phyloP scores from a whole-genome alignment of 2,797 vertebrate species.

The Acrossocheilus wenchowensis region DNA sequence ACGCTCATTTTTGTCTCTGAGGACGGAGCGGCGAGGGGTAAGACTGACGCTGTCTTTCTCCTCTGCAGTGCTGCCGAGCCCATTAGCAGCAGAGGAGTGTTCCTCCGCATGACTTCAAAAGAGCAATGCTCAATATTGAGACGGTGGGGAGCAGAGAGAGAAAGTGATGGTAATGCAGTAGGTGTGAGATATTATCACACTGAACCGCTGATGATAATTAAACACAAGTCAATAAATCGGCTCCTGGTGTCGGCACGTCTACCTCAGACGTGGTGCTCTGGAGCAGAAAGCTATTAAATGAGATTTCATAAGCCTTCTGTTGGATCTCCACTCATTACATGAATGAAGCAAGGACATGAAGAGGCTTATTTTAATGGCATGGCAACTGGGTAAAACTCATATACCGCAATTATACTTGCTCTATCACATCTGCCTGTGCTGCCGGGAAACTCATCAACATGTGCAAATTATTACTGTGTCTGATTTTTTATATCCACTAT shows the following conservation, averaged over 20 bases:
- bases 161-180: neutral
- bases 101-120: slow-evolving; percentile 8
- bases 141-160: neutral
- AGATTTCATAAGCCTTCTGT: slow-evolving; percentile 28
- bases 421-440: slow-evolving; percentile 4
- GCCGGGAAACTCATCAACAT: slow-evolving; percentile 16
- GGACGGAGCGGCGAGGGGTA: neutral
- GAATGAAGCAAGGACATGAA: slow-evolving; percentile 4
- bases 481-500: neutral
- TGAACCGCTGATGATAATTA: slow-evolving; percentile 29
- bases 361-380: slow-evolving; percentile 10
- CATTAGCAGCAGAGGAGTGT: slow-evolving; percentile 15
- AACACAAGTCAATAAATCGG: slow-evolving; percentile 52
- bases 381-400: slow-evolving; percentile 9
- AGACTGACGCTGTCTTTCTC: slow-evolving; percentile 13
- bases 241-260: neutral
- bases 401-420: neutral
- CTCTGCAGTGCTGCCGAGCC: neutral
- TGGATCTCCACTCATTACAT: slow-evolving; percentile 23
- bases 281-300: slow-evolving; percentile 30
- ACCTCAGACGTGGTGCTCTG: slow-evolving; percentile 4
- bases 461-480: neutral
- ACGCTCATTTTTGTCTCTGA: neutral
- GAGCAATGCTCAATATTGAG: slow-evolving; percentile 7
- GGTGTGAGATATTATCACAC: neutral